Conservation (phyloP, 2,113 vertebrate species). For the Galbula dea region DNA sequence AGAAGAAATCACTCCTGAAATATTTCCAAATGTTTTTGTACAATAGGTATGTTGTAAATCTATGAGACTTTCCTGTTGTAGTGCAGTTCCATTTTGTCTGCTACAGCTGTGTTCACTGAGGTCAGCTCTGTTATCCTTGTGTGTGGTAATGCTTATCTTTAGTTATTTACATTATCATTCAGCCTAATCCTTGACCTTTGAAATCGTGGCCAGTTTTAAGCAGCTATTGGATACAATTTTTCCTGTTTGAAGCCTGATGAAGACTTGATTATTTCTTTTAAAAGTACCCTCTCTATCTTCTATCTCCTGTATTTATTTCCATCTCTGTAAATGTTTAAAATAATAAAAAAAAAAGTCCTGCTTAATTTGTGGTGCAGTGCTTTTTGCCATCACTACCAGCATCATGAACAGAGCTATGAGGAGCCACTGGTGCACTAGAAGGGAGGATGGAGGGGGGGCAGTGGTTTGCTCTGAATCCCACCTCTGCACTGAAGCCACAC, state of each 20-base stretch:
- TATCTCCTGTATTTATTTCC: slow-evolving; percentile 53
- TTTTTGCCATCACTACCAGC: neutral
- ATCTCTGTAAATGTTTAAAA: slow-evolving; percentile 50
- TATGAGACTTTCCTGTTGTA: neutral
- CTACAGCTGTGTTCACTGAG: slow-evolving; percentile 2
- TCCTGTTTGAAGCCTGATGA: neutral
- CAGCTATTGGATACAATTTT: neutral
- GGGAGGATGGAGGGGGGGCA: neutral
- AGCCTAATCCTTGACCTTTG: neutral
- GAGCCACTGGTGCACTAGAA: neutral
- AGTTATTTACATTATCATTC: neutral
- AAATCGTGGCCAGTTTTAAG: slow-evolving; percentile 4
- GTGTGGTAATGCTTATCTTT: neutral
- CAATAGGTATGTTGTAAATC: slow-evolving; percentile 37
- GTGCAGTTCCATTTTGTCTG: slow-evolving; percentile 33
- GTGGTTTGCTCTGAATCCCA: neutral
- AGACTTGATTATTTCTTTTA: neutral
- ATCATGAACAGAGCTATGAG: neutral
- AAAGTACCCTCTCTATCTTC: neutral
- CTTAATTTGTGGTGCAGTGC: neutral
- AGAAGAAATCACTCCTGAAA: neutral
- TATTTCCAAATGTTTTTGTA: slow-evolving; percentile 52
- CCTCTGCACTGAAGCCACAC: neutral
- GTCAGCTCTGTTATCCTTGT: slow-evolving; percentile 16
- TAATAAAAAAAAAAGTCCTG: slow-evolving; percentile 7